Percentiles rank a stretch among this genome's conserved stretches.
phyloP scores from a whole-genome alignment of 2,797 vertebrate species.

The Zenarchopterus dispar region DNA sequence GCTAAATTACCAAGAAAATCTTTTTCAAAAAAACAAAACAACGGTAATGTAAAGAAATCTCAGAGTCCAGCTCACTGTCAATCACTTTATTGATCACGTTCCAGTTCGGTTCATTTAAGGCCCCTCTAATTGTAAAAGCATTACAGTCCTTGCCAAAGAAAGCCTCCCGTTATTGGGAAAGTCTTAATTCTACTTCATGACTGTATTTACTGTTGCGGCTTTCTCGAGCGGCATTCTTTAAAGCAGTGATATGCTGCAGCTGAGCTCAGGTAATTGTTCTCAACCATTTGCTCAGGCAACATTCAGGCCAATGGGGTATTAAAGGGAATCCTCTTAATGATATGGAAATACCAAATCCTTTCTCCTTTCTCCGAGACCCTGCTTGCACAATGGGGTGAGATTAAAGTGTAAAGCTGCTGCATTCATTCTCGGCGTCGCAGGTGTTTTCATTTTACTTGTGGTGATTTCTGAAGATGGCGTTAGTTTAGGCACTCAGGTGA shows the following conservation, averaged over 20 bases:
- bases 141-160: not conserved
- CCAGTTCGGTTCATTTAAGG: not conserved
- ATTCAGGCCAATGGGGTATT: constrained; percentile 78
- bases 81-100: not conserved
- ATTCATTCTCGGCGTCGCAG: constrained; percentile 53
- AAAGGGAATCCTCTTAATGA: constrained; percentile 79
- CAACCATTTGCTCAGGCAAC: constrained; percentile 67
- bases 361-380: constrained; percentile 57
- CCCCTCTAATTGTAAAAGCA: not conserved
- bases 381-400: constrained; percentile 61
- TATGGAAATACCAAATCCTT: constrained; percentile 78
- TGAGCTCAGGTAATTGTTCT: constrained; percentile 57
- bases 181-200: constrained; percentile 19
- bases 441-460: constrained; percentile 45
- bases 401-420: constrained; percentile 60
- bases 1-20: not conserved
- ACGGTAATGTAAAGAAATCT: not conserved
- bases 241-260: constrained; percentile 47
- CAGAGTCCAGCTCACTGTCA: not conserved
- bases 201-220: constrained; percentile 37
- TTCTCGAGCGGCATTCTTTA: constrained; percentile 51
- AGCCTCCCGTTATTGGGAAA: constrained; percentile 9
- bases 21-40: not conserved
- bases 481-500: constrained; percentile 2
- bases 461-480: constrained; percentile 33